Evolutionary conservation across 1,140 invertebrate genomes (phyloP).

Genomic region (Drosophila kurseongensis): DNA sequence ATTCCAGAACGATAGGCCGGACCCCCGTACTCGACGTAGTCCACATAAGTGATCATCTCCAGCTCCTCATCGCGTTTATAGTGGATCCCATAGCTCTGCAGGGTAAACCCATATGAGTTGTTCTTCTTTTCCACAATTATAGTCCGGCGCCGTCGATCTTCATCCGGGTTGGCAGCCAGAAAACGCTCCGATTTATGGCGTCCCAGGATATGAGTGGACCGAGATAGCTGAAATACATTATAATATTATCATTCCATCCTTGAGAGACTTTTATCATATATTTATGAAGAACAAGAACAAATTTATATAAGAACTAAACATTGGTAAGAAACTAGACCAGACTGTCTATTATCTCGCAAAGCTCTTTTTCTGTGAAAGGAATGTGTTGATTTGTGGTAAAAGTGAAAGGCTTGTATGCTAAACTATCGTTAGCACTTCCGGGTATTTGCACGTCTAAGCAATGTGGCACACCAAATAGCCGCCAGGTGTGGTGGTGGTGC

Average conservation of each 20-base stretch:
- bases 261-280: too few species aligned
- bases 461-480: conserved; percentile 66
- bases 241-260: not conserved
- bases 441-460: conserved; percentile 49
- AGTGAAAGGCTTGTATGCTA: conserved; percentile 35
- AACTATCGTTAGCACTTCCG: conserved; percentile 44
- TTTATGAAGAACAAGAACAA: too few species aligned
- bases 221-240: conserved; percentile 56
- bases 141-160: conserved; percentile 92
- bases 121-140: conserved; percentile 96
- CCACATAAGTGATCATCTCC: conserved; percentile 97
- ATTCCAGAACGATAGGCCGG: conserved; percentile 95
- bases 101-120: conserved; percentile 96
- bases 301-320: not conserved
- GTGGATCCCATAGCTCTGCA: conserved; percentile 97
- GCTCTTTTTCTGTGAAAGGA: conserved; percentile 1
- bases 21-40: conserved; percentile 96
- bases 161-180: conserved; percentile 90
- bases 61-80: conserved; percentile 93
- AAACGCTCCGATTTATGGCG: conserved; percentile 92
- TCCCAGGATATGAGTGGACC: conserved; percentile 89
- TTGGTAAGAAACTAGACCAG: not conserved
- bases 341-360: not conserved
- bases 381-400: conserved; percentile 35
- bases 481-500: conserved; percentile 32